Percentiles rank a stretch among this genome's conserved stretches.
Conservation (phyloP, 1,140 invertebrate genomes). For the Scaptomyza graminum region DNA sequence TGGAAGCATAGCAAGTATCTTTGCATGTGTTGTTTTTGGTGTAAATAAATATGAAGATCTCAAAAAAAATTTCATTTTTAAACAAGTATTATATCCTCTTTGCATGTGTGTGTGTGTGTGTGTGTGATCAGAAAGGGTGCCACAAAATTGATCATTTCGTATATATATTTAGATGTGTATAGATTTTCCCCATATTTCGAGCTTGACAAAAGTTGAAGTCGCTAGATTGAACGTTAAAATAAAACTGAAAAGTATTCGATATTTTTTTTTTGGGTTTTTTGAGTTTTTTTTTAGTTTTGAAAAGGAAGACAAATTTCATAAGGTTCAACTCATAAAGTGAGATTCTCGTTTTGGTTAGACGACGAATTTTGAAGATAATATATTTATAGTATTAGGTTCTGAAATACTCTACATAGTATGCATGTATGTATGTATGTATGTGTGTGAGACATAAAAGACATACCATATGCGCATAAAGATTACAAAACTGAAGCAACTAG, state of each 20-base stretch:
- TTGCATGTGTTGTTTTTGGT: background rate
- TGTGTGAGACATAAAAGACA: conserved; percentile 32
- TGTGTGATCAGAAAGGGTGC: conserved; percentile 16
- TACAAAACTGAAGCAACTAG: conserved; percentile 43
- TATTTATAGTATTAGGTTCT: conserved; percentile 22
- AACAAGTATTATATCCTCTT: conserved; percentile 13
- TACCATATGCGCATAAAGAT: conserved; percentile 18
- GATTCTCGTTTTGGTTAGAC: conserved; percentile 12
- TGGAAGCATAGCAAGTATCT: conserved; percentile 33
- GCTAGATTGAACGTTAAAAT: conserved; percentile 52
- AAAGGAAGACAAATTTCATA: conserved; percentile 57
- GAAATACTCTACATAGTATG: background rate
- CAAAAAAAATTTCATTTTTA: conserved; percentile 15
- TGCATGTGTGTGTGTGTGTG: conserved; percentile 9
- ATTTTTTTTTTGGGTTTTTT: too few species aligned
- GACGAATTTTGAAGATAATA: conserved; percentile 9
- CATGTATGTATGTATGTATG: too few species aligned
- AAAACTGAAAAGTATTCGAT: conserved; percentile 31
- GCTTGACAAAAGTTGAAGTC: conserved; percentile 72
- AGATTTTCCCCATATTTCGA: conserved; percentile 24
- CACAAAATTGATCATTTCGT: conserved; percentile 22
- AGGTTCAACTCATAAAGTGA: conserved; percentile 49
- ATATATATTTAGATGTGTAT: conserved; percentile 8
- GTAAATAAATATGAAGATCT: background rate
- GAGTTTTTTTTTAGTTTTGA: background rate